phyloP scores from a whole-genome alignment of 2,888 invertebrate species.

The Galerucella pusilla region DNA sequence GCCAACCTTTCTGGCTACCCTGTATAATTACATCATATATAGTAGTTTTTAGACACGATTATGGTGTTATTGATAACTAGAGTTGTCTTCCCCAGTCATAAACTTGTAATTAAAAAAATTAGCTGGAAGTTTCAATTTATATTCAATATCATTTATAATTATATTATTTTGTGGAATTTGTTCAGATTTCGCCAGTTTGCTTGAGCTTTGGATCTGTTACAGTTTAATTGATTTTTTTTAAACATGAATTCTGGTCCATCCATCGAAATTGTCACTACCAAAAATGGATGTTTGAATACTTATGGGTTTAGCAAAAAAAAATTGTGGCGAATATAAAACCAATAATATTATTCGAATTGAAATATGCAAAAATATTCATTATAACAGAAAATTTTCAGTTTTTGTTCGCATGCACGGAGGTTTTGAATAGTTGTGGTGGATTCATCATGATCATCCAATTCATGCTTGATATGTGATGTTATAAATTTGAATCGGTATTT shows the following conservation, averaged over 20 bases:
- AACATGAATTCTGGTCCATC: background rate
- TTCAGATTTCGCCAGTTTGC: background rate
- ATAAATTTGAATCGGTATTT: constrained; percentile 17
- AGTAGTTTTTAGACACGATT: too few species aligned
- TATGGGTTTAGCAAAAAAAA: background rate
- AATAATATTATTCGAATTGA: background rate
- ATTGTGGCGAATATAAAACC: background rate
- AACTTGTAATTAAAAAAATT: too few species aligned
- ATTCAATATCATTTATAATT: too few species aligned
- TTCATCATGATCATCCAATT: constrained; percentile 7
- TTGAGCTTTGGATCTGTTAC: background rate
- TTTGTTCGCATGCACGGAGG: background rate
- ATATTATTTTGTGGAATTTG: background rate
- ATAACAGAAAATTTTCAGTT: background rate
- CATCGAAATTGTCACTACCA: background rate
- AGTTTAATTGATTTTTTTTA: background rate
- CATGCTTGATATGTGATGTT: constrained; percentile 6
- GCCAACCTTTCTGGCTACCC: too few species aligned
- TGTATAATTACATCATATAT: too few species aligned
- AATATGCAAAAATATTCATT: constrained; percentile 9
- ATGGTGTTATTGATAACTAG: too few species aligned
- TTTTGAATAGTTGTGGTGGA: constrained; percentile 8
- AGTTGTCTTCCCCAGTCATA: too few species aligned
- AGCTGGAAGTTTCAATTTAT: background rate
- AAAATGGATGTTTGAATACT: background rate